A percentile compares a stretch with the other conserved stretches of the same genome.
These are phyloP conservation scores for Craniophora ligustri DNA, from an alignment of 2,888 invertebrate genomes.

Conservation along the genomic window DNA sequence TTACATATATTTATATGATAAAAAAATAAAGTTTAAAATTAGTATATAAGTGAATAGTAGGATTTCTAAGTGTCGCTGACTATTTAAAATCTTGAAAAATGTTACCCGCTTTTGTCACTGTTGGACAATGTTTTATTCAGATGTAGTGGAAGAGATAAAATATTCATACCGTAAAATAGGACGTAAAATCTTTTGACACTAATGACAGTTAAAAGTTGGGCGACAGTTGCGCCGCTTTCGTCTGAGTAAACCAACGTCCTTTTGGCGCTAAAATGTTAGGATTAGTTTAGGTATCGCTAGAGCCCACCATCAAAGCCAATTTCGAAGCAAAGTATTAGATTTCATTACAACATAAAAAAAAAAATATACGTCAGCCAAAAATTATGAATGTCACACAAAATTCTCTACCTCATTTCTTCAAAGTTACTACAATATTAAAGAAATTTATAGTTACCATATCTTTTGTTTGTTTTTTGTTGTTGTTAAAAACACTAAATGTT, in stretches of 20 bases:
- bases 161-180: constrained; percentile 12
- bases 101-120: constrained; percentile 65
- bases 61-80: constrained; percentile 63
- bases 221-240: constrained; percentile 36
- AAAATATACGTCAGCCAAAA: constrained; percentile 52
- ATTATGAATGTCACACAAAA: constrained; percentile 53
- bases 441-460: constrained; percentile 64
- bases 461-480: constrained; percentile 51
- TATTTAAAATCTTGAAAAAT: constrained; percentile 58
- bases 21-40: constrained; percentile 65
- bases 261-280: constrained; percentile 55
- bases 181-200: constrained; percentile 5
- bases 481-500: constrained; percentile 50
- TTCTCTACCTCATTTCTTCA: constrained; percentile 69
- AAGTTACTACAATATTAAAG: constrained; percentile 51
- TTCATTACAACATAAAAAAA: constrained; percentile 45
- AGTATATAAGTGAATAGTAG: constrained; percentile 73
- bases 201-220: constrained; percentile 7
- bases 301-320: constrained; percentile 73
- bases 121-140: constrained; percentile 48
- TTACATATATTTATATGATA: constrained; percentile 77
- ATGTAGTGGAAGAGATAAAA: constrained; percentile 37
- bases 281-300: constrained; percentile 86
- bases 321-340: constrained; percentile 55
- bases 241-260: constrained; percentile 45